These are phyloP conservation scores for Leptopterna dolabrata DNA, from an alignment of 2,888 invertebrate genomes.

Conservation along the genomic window DNA sequence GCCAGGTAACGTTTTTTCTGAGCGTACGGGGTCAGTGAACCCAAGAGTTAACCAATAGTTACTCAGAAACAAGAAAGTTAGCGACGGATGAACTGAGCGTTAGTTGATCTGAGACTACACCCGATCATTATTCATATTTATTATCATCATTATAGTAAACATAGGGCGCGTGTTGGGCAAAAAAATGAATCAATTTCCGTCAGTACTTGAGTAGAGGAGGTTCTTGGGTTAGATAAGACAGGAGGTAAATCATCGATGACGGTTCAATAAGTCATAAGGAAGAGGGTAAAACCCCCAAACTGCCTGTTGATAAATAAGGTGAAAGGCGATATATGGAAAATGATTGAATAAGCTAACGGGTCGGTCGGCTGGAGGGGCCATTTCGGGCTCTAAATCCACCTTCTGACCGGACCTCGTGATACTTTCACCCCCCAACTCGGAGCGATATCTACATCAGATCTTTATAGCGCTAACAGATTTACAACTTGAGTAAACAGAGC, in stretches of 20 bases:
- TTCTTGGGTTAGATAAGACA: background rate
- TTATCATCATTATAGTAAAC: too few species aligned
- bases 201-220: too few species aligned
- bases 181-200: too few species aligned
- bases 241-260: background rate
- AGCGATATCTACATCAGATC: background rate
- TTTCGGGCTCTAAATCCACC: background rate
- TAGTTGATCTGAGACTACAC: too few species aligned
- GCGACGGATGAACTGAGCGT: too few species aligned
- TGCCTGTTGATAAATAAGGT: background rate
- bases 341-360: conserved; percentile 7
- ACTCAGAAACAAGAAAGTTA: too few species aligned
- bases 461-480: background rate
- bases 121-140: too few species aligned
- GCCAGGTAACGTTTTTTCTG: too few species aligned
- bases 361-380: background rate
- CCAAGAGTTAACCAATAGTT: too few species aligned
- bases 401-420: background rate
- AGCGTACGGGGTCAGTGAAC: too few species aligned
- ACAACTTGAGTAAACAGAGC: too few species aligned
- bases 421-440: background rate
- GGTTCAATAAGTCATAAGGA: conserved; percentile 3
- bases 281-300: background rate
- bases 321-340: background rate
- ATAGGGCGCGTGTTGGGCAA: too few species aligned